Evolutionary conservation across 2,113 vertebrate species (phyloP), one percentile per base, ranked within the genome.

Genomic region (Neolamprologus hecqui): DNA sequence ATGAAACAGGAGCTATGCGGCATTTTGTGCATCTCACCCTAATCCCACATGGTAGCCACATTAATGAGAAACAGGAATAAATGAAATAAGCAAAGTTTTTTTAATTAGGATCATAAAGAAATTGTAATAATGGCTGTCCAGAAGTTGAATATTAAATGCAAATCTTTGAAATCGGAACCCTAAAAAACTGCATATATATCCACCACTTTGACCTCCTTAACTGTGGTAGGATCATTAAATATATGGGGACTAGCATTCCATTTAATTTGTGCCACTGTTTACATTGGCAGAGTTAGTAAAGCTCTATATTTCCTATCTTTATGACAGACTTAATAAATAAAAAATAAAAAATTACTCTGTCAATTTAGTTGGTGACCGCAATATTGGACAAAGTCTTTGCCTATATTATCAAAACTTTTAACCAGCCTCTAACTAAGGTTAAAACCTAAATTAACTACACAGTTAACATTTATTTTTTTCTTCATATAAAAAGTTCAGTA

Each of bases 301-400:
- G 58, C 60, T 35, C 9, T 63, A 5, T 33, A 17, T 60, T 60
- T 31, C 2, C 14, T 33, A 33, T 60, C 57, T 60, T 60, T 33
- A 60, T 33, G 1, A 7, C 31, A 65, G 31, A 65, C 31, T 35
- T 65, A 35, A 1, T 35, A 11, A 12, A 63, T n/a, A 28, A 28
- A 5, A 58, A 8, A 1, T 9, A 15, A 6, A n/a, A 15, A 6
- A n/a, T 70, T 26, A 45, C 37, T 6, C 7, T 0, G 3, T 73
- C 21, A 23, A 70, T 42, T 42, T 9, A 73, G 2, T 10, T 45
- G 7, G 37, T 42, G 65, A 42, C 37, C 0, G 12, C 13, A 70
- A 9, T 70, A 23, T 26, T 42, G 65, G n/a, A 70, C 63, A 70
- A 42, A 21, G 65, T 23, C 21, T 17, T 73, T 26, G 8, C 65